Evolutionary conservation across 2,888 invertebrate genomes (phyloP), one percentile per base, ranked within the genome.

Genomic region (Frankliniella fusca): DNA sequence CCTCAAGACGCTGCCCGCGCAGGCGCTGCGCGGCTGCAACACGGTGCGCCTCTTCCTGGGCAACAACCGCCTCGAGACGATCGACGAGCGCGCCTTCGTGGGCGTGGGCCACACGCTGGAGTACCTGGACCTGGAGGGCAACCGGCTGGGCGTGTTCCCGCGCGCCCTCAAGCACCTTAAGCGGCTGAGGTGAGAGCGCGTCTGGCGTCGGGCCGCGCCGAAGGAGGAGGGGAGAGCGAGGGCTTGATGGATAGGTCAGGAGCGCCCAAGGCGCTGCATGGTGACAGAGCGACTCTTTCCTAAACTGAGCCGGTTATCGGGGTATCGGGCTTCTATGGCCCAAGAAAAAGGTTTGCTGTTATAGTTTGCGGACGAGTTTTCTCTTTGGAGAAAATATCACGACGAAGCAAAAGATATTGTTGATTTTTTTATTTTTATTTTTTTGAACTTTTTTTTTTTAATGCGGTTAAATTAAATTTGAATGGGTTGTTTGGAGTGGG

Each of bases 91-190:
- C 82, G 92, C 95, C 61, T 95, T 96, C 87, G 89, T 91, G 49
- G 94, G 94, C 3, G 89, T 95, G 38, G 92, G 93, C 85, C 92
- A 93, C 84, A 91, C 92, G 23, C 88, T 96, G 82, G 95, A 96
- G 87, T 94, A 95, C 87, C 88, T 96, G 84, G 95, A 96, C 88
- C 89, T 96, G 85, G 95, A 96, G 86, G 93, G 94, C 87, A 96
- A 96, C 87, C 91, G 92, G 86, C 89, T 96, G 85, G 90, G 90
- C 61, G 89, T 90, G 81, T 91, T 96, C 85, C 95, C 96, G 7
- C 90, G 89, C 83, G 94, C 94, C 70, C 88, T 96, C 83, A 91
- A 91, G 84, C 90, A 90, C 84, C 89, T 95, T 84, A 91, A 89
- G 85, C 91, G 92, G 84, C 89, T 96, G 81, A 93, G 94, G 70